These are phyloP conservation scores for Neofelis nebulosa DNA, from an alignment of 2,113 vertebrate genomes.

Conservation along the genomic window DNA sequence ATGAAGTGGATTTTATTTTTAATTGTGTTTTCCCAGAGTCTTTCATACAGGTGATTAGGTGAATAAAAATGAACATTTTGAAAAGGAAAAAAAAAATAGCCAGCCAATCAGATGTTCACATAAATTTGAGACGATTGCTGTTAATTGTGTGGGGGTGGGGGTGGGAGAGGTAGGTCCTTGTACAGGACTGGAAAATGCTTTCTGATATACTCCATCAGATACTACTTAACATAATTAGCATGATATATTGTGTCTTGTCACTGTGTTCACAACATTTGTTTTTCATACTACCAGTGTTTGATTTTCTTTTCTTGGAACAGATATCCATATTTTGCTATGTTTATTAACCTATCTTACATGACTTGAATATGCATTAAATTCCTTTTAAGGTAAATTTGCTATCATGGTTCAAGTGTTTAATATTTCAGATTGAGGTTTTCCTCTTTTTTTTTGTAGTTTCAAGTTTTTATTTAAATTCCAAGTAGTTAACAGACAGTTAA, in stretches of 20 bases:
- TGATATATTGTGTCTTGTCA: slow-evolving; percentile 25
- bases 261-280: slow-evolving; percentile 54
- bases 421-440: slow-evolving; percentile 32
- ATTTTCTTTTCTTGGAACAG: slow-evolving; percentile 44
- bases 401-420: not conserved
- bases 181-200: slow-evolving; percentile 14
- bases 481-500: not conserved
- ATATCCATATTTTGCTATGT: slow-evolving; percentile 53
- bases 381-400: slow-evolving; percentile 48
- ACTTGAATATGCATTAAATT: not conserved
- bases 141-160: not conserved
- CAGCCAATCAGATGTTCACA: not conserved
- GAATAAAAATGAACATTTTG: slow-evolving; percentile 20
- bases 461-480: not conserved
- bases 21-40: not conserved
- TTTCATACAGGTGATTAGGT: not conserved
- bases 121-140: slow-evolving; percentile 28
- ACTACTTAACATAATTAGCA: not conserved
- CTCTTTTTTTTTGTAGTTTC: not conserved
- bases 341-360: slow-evolving; percentile 11
- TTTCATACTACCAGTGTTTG: slow-evolving; percentile 35
- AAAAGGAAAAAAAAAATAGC: not conserved
- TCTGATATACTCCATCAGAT: slow-evolving; percentile 1
- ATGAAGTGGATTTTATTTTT: not conserved
- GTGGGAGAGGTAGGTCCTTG: not conserved